A percentile compares a stretch with the other conserved stretches of the same genome.
Evolutionary conservation across 2,888 invertebrate species (phyloP).

Genomic region (Eupithecia abbreviata): DNA sequence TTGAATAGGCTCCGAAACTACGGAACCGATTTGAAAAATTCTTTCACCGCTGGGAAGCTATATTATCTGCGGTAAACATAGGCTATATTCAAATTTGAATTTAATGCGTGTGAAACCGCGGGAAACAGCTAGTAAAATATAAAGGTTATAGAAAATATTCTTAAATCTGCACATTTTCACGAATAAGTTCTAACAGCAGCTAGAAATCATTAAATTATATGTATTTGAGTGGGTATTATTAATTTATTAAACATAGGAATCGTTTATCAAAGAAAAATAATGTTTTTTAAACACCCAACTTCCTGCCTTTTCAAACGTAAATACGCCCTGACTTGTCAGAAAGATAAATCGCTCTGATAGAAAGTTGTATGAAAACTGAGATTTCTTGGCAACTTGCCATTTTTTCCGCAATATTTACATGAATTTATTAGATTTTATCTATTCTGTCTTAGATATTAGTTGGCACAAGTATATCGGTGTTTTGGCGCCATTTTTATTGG

Average conservation of each 20-base stretch:
- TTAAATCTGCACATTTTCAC: background rate
- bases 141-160: background rate
- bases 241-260: background rate
- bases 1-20: no score
- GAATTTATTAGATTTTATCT: constrained; percentile 4
- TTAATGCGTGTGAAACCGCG: no score
- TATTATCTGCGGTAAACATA: no score
- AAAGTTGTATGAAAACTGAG: background rate
- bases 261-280: background rate
- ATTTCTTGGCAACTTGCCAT: background rate
- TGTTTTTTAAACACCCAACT: background rate
- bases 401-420: constrained; percentile 2
- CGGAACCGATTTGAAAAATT: no score
- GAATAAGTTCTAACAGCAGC: background rate
- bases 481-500: constrained; percentile 12
- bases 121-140: background rate
- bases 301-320: constrained; percentile 6
- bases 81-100: no score
- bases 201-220: background rate
- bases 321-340: constrained; percentile 2
- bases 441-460: constrained; percentile 15
- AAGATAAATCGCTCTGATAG: constrained; percentile 3
- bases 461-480: constrained; percentile 9
- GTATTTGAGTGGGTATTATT: background rate
- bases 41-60: no score